Evolutionary conservation across 2,113 vertebrate species (phyloP), one percentile per base, ranked within the genome.

Genomic region (Semnopithecus entellus): DNA sequence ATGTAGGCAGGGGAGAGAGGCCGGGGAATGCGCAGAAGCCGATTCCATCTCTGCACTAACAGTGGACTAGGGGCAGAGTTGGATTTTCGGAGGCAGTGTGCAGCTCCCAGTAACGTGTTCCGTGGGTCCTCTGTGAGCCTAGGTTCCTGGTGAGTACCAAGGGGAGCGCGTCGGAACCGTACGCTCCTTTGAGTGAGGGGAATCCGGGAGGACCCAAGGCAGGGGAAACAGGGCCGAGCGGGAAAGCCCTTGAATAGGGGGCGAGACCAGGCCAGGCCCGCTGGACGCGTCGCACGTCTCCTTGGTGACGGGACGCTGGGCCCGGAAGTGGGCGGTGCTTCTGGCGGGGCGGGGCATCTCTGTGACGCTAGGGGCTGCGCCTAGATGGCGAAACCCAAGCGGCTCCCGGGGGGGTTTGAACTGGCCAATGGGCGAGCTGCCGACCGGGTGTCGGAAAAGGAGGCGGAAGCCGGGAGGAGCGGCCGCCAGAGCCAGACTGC

Each of bases 341-440:
- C 2, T 0, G 0, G 8, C 0, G 30, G 96, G 97, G 94, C 70
- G 93, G 97, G 96, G 95, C 90, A 50, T 96, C 91, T 96, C 97
- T 98, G 97, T 98, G 97, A 98, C 98, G 98, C 90, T 45, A 0
- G 86, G 89, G 76, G 84, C 94, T 32, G 94, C 66, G 87, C 64
- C 84, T 93, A 78, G 90, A 94, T 95, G 93, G 72, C 96, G 95
- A 96, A 88, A 57, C 68, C 92, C 64, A 8, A 89, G 91, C 35
- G 91, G 95, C 92, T 97, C 96, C 23, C 8, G 96, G 94, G 96
- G 90, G 30, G 70, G 89, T 99, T 99, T 98, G 97, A 99, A 99
- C 88, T 90, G 66, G 81, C 98, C 98, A 99, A 98, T 99, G 98
- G 97, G 95, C 97, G 97, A 98, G 95, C 95, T 90, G 96, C 96